Evolutionary conservation across 1,140 invertebrate genomes (phyloP).

Genomic region (Nymphalis io): DNA sequence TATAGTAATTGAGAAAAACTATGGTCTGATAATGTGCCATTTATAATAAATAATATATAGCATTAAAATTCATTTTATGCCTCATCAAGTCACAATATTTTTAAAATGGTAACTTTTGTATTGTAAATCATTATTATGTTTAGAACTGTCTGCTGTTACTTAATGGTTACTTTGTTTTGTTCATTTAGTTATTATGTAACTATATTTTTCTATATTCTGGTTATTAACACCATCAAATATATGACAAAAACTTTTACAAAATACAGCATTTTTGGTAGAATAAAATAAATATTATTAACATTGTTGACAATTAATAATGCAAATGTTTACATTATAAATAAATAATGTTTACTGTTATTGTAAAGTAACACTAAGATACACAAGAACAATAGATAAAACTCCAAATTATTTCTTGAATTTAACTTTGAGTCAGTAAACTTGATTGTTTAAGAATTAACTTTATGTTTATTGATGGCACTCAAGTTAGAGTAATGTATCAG

Average conservation of each 20-base stretch:
- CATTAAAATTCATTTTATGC: slow-evolving; percentile 25
- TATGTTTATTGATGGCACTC: background rate
- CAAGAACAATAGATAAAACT: no score
- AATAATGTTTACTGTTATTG: no score
- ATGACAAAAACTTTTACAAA: no score
- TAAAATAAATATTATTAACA: no score
- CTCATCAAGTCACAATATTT: slow-evolving; percentile 6
- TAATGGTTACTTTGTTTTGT: background rate
- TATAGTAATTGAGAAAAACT: slow-evolving; percentile 33
- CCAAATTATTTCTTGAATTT: background rate
- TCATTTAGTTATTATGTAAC: background rate
- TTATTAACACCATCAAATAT: no score
- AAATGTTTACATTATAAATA: no score
- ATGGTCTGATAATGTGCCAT: slow-evolving; percentile 56
- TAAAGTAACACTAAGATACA: no score
- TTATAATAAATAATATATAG: slow-evolving; percentile 33
- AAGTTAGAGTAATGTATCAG: slow-evolving; percentile 21
- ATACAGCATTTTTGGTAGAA: no score
- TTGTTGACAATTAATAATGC: no score
- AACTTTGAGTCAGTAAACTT: background rate
- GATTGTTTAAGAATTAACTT: background rate
- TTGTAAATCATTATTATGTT: background rate
- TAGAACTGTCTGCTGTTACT: background rate
- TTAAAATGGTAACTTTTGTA: background rate
- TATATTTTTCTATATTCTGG: background rate